A percentile compares a stretch with the other conserved stretches of the same genome.
These are phyloP conservation scores for Anhinga anhinga DNA, from an alignment of 2,113 vertebrate genomes.

Conservation along the genomic window DNA sequence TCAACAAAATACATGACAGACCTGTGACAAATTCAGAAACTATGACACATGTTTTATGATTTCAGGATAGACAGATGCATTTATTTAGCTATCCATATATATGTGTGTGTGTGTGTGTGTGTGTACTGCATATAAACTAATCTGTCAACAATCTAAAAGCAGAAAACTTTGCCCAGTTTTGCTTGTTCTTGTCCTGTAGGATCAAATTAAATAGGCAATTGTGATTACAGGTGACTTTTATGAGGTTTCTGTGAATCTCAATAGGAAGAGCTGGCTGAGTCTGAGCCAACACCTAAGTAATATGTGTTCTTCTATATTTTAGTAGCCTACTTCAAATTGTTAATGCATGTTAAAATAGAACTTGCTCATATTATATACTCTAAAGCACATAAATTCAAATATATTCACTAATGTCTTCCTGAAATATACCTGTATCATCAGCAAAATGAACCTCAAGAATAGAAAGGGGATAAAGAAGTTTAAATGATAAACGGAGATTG, in stretches of 20 bases:
- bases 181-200: neutral
- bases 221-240: neutral
- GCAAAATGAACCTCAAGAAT: neutral
- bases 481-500: neutral
- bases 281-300: accelerated
- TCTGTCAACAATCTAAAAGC: neutral
- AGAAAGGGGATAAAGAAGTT: neutral
- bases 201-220: neutral
- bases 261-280: neutral
- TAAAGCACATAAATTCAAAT: neutral
- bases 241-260: neutral
- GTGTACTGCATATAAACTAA: neutral
- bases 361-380: neutral
- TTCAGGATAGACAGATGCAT: neutral
- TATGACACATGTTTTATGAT: neutral
- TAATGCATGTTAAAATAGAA: neutral
- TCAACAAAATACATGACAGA: neutral
- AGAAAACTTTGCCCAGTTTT: neutral
- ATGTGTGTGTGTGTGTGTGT: too few relatives aligned
- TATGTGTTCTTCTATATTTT: neutral
- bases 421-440: neutral
- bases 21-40: neutral
- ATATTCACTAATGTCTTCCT: neutral
- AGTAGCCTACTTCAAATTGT: neutral
- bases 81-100: neutral